Evolutionary conservation across 2,113 vertebrate genomes (phyloP), one percentile per base, ranked within the genome.

Genomic region (Sitta europaea): DNA sequence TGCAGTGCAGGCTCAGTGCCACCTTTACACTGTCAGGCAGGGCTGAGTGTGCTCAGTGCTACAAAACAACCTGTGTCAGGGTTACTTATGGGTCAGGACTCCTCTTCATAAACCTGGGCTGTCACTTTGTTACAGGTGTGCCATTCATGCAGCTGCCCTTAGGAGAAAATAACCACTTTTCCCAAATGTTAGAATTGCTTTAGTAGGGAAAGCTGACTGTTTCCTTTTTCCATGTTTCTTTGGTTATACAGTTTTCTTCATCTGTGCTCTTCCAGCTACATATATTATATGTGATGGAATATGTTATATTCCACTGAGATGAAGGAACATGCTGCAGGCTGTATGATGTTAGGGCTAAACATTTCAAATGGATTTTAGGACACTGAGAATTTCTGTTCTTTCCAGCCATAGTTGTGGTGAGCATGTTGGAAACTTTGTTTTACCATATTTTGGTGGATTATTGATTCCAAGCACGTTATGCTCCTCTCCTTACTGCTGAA

Each of bases 331-430:
- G 18, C 43, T 54, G 35, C 33, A 73, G 38, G 24, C n/a, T 13
- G 45, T 11, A 10, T 57, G 48, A 45, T 53, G 12, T 47, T 51
- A 50, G 71, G 31, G 75, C 95, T 93, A 86, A 96, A 63, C 40
- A 20, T 62, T 79, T 74, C 67, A 55, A 33, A 28, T 57, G 47
- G 23, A 48, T 80, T 84, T 50, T 77, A 53, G 40, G 38, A 11
- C 55, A 16, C 4, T 51, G 82, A 84, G 82, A 90, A 91, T 86
- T 51, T 21, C 29, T 45, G 33, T 67, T 83, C 59, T 80, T 55
- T 75, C 67, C 59, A 93, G 67, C 86, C 83, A 74, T 55, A 92
- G 68, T 88, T 95, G 95, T 90, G 92, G 94, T 96, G 78, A 93
- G 83, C 1, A 4, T 70, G 50, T 35, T 76, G 51, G 55, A 68